phyloP scores from a whole-genome alignment of 1,140 invertebrate genomes.

The Alviniconcha marisindica region DNA sequence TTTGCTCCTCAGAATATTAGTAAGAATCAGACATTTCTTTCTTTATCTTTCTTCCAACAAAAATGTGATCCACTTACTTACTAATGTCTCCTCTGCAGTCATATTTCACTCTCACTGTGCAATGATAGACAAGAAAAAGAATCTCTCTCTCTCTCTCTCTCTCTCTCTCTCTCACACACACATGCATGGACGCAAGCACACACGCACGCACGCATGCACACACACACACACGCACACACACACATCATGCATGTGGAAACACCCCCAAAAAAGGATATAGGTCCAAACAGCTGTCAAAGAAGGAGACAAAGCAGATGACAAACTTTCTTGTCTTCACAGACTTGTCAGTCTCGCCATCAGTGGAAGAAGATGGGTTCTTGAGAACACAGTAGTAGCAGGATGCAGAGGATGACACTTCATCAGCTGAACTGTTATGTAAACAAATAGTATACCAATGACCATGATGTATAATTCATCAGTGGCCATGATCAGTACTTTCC shows the following conservation, averaged over 20 bases:
- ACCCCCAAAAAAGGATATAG: conserved; percentile 51
- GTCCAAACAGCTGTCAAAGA: conserved; percentile 48
- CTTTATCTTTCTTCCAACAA: too few species aligned
- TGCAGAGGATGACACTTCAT: conserved; percentile 39
- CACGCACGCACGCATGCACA: background rate
- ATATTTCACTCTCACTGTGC: background rate
- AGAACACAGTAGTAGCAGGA: conserved; percentile 47
- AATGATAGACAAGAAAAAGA: too few species aligned
- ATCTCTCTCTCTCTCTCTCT: background rate
- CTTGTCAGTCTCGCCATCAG: conserved; percentile 1
- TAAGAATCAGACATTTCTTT: too few species aligned
- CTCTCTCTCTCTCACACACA: too few species aligned
- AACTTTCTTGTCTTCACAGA: conserved; percentile 32
- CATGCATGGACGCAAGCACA: too few species aligned
- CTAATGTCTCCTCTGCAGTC: too few species aligned
- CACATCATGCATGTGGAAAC: too few species aligned
- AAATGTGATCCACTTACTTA: too few species aligned
- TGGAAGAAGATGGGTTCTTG: conserved; percentile 2
- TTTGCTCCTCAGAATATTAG: too few species aligned
- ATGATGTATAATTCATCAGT: too few species aligned
- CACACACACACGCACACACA: background rate
- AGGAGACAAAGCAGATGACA: conserved; percentile 53
- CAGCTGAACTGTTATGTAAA: conserved; percentile 28
- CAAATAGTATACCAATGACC: too few species aligned
- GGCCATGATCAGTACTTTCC: too few species aligned